Evolutionary conservation across 2,888 invertebrate species (phyloP).

Genomic region (Oxycera nigricornis): DNA sequence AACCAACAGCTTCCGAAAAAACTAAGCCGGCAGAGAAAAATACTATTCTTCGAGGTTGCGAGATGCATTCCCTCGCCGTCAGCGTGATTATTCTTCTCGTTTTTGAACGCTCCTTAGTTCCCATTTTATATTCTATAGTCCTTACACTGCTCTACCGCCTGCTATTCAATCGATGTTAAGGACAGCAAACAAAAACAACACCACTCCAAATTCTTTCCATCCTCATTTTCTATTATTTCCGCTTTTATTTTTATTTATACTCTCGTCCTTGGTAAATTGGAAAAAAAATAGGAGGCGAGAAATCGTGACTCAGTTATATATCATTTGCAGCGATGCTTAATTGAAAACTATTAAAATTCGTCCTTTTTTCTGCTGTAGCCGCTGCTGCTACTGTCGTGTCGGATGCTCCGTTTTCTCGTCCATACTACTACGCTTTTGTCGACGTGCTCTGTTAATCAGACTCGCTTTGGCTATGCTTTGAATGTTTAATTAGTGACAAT

Average conservation of each 20-base stretch:
- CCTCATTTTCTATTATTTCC: neutral
- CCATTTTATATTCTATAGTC: neutral
- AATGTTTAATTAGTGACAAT: slow-evolving; percentile 47
- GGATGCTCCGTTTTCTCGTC: neutral
- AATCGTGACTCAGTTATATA: slow-evolving; percentile 49
- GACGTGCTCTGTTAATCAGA: slow-evolving; percentile 45
- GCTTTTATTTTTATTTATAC: neutral
- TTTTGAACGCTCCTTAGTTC: neutral
- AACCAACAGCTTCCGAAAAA: neutral
- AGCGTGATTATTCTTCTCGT: neutral
- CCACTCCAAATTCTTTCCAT: neutral
- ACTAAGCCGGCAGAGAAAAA: neutral
- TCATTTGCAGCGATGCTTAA: slow-evolving; percentile 48
- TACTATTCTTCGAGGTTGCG: neutral
- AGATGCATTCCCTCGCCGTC: neutral
- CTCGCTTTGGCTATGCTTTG: slow-evolving; percentile 42
- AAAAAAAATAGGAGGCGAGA: slow-evolving; percentile 42
- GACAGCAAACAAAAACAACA: too few relatives aligned
- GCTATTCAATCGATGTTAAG: neutral
- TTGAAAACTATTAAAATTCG: slow-evolving; percentile 50
- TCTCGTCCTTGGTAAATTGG: slow-evolving; percentile 33
- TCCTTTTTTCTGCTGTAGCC: slow-evolving; percentile 40
- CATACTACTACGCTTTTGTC: slow-evolving; percentile 28
- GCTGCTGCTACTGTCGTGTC: neutral
- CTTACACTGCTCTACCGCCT: neutral